A percentile compares a stretch with the other conserved stretches of the same genome.
Evolutionary conservation across 1,140 invertebrate species (phyloP).

Genomic region (Drosophila azteca): DNA sequence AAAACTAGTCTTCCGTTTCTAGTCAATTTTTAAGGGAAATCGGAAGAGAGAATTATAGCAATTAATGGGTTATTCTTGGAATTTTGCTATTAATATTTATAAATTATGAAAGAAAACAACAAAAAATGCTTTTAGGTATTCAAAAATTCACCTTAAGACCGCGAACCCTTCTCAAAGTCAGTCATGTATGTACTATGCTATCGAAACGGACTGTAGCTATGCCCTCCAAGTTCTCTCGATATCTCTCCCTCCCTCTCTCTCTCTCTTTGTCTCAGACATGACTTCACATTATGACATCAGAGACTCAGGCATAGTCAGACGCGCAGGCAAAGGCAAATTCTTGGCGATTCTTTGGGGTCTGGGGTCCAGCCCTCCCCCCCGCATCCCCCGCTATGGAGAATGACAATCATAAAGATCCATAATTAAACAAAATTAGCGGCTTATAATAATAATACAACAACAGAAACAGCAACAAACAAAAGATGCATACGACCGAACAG

Average conservation of each 20-base stretch:
- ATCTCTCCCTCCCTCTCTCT: background rate
- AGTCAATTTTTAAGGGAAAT: too few relatives aligned
- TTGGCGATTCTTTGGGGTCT: conserved; percentile 41
- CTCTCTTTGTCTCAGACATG: conserved; percentile 8
- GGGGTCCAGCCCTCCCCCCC: background rate
- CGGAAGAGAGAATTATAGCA: too few relatives aligned
- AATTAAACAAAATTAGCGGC: conserved; percentile 72
- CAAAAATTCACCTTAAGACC: too few relatives aligned
- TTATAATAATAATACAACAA: conserved; percentile 46
- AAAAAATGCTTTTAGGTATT: too few relatives aligned
- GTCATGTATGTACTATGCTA: too few relatives aligned
- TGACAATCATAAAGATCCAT: conserved; percentile 69
- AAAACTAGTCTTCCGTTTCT: too few relatives aligned
- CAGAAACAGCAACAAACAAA: conserved; percentile 34
- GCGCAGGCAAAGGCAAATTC: conserved; percentile 30
- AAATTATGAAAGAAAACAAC: too few relatives aligned
- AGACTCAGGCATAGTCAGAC: conserved; percentile 3
- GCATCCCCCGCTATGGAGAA: conserved; percentile 38
- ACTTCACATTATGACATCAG: conserved; percentile 69
- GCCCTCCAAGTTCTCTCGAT: background rate
- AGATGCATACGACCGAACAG: conserved; percentile 13
- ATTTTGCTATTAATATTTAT: too few relatives aligned
- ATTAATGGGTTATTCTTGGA: too few relatives aligned
- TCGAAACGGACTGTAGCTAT: background rate
- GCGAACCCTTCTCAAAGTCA: too few relatives aligned